These are phyloP conservation scores for Aptenodytes patagonicus DNA, from an alignment of 2,113 vertebrate genomes.

Conservation along the genomic window DNA sequence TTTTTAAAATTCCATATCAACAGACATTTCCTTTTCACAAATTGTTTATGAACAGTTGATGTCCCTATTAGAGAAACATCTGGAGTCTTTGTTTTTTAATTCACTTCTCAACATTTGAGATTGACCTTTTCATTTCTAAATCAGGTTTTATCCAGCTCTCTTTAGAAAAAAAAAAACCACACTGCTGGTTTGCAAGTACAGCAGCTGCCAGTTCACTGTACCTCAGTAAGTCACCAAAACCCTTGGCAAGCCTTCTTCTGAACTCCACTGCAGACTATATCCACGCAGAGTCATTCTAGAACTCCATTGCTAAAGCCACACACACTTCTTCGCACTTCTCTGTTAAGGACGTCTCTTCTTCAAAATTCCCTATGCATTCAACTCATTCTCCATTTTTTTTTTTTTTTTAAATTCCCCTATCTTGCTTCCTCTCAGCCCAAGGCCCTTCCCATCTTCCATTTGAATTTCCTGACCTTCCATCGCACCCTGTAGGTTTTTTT, in stretches of 20 bases:
- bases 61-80: slow-evolving; percentile 40
- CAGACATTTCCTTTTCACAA: slow-evolving; percentile 44
- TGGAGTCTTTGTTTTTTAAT: slow-evolving; percentile 26
- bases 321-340: not conserved
- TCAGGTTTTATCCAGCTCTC: not conserved
- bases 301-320: not conserved
- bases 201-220: not conserved
- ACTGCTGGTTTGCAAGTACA: not conserved
- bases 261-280: not conserved
- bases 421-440: not conserved
- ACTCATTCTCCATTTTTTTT: not conserved
- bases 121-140: slow-evolving; percentile 34
- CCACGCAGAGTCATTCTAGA: not conserved
- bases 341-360: not conserved
- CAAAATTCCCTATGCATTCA: not conserved
- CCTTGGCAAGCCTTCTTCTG: not conserved
- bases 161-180: not conserved
- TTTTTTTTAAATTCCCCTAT: not conserved
- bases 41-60: slow-evolving; percentile 29
- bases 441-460: not conserved
- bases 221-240: not conserved
- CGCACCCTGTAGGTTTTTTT: not conserved
- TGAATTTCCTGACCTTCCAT: not conserved
- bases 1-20: slow-evolving; percentile 27
- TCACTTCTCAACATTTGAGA: slow-evolving; percentile 3